phyloP scores from a whole-genome alignment of 2,888 invertebrate genomes.

The Orthosia gracilis region DNA sequence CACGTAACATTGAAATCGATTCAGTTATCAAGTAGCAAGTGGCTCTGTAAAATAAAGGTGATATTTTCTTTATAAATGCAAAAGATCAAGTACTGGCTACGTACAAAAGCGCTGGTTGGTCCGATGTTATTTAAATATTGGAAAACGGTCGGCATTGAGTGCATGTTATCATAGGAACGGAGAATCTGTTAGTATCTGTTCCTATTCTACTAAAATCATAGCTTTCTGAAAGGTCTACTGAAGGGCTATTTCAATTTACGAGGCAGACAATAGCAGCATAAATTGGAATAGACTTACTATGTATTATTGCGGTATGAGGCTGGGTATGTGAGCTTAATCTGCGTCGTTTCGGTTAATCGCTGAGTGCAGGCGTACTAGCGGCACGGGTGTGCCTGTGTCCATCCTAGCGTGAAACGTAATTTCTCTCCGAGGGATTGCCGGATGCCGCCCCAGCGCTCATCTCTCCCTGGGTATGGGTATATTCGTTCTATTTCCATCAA shows the following conservation, averaged over 20 bases:
- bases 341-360: slow-evolving; percentile 58
- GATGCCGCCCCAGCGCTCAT: slow-evolving; percentile 37
- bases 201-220: slow-evolving; percentile 12
- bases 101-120: background rate
- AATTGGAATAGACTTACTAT: slow-evolving; percentile 49
- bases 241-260: slow-evolving; percentile 35
- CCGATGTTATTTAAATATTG: slow-evolving; percentile 32
- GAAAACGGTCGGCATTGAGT: slow-evolving; percentile 1
- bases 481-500: slow-evolving; percentile 27
- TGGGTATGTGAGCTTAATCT: slow-evolving; percentile 49
- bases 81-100: background rate
- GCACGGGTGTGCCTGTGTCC: slow-evolving; percentile 43
- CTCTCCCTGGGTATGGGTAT: slow-evolving; percentile 15
- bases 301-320: slow-evolving; percentile 37
- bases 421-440: slow-evolving; percentile 58
- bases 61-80: slow-evolving; percentile 4
- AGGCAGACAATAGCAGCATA: slow-evolving; percentile 32
- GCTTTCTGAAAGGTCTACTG: slow-evolving; percentile 3
- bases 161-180: slow-evolving; percentile 1
- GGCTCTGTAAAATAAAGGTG: slow-evolving; percentile 9
- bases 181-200: slow-evolving; percentile 4
- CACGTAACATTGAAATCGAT: slow-evolving; percentile 10
- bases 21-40: background rate
- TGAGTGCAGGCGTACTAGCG: slow-evolving; percentile 44
- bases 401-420: slow-evolving; percentile 66